phyloP scores from a whole-genome alignment of 2,888 invertebrate species.

The Rhimphoctona megacephalus region DNA sequence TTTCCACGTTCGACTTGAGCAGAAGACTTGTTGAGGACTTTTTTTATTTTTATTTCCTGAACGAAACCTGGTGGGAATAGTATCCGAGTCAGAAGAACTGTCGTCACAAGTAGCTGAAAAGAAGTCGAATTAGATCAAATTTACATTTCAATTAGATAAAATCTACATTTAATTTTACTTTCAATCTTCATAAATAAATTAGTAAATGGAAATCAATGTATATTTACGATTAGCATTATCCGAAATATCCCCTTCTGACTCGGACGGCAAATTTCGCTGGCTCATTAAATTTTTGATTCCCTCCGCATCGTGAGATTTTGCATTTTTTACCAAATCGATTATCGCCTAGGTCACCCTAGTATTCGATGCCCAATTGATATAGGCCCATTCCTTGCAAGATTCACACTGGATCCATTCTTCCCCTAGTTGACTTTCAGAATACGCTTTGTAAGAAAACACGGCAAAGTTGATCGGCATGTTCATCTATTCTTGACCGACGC shows the following conservation, averaged over 20 bases:
- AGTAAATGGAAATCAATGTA: slow-evolving; percentile 12
- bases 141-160: not conserved
- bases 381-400: too few relatives aligned
- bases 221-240: not conserved
- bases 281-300: slow-evolving; percentile 17
- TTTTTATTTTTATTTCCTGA: not conserved
- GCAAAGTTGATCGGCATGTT: too few relatives aligned
- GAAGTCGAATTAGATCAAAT: not conserved
- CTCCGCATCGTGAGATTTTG: not conserved
- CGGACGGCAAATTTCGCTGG: slow-evolving; percentile 19
- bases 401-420: too few relatives aligned
- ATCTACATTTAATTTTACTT: too few relatives aligned
- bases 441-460: too few relatives aligned
- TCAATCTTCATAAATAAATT: too few relatives aligned
- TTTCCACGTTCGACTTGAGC: not conserved
- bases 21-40: not conserved
- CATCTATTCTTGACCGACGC: too few relatives aligned
- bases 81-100: slow-evolving; percentile 19
- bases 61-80: slow-evolving; percentile 1
- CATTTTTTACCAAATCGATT: not conserved
- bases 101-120: slow-evolving; percentile 23
- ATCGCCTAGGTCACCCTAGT: too few relatives aligned
- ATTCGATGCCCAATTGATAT: too few relatives aligned
- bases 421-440: too few relatives aligned
- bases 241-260: slow-evolving; percentile 9